Base-by-base conservation (phyloP, 2,113 vertebrate genomes). In the Nothobranchius kuhntae region DNA sequence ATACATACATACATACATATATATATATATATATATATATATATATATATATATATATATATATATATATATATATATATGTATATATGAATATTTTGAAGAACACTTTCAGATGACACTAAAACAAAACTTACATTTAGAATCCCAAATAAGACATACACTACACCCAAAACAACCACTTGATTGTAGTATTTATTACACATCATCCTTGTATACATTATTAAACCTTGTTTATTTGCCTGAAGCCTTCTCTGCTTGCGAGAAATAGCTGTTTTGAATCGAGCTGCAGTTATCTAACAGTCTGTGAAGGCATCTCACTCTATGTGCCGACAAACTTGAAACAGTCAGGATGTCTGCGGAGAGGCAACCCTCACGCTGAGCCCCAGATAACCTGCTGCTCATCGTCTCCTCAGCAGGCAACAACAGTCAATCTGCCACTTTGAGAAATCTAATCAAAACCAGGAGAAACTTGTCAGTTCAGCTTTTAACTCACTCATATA, bases 391-490 rank as follows among this genome's bases (percentile, higher is more conserved):
- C 81, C 83, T 73, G 80, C 81, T 78, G 83, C 78, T 83, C 73
- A 68, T 77, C 80, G 69, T 83, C 82, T 77, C 77, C 70, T 86
- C 81, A 65, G 80, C 65, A 55, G 61, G 66, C 65, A 53, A 42
- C 65, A 54, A 48, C 59, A 24, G 55, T 68, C 48, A 73, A 77
- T 64, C 68, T 68, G 68, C 77, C 74, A 77, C 72, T 81, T 74
- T 62, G 59, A 72, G 71, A 80, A 78, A 80, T 73, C 69, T 73
- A 77, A 87, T 87, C 75, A 85, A 65, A 84, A 84, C 68, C 54
- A 42, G 36, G n/a, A 60, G 67, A 68, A 81, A 77, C 67, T 73
- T 72, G 73, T 67, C 73, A 40, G 13, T 26, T 50, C 57, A 77
- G 54, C 73, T 68, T 73, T 64, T 61, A 9, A 66, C 61, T 21